phyloP scores from a whole-genome alignment of 2,113 vertebrate genomes.

The Cricetomys ansorgei region DNA sequence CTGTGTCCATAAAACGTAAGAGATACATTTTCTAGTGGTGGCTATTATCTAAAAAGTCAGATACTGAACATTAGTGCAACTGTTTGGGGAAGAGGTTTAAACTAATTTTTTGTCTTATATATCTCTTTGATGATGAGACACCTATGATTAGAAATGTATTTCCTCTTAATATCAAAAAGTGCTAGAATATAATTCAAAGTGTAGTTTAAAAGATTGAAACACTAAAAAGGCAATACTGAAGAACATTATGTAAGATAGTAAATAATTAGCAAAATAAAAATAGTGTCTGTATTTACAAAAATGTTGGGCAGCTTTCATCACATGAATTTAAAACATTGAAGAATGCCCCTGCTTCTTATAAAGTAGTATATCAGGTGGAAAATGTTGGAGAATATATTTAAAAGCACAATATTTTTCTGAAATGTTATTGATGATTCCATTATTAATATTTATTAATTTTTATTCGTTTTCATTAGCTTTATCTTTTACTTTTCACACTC shows the following conservation, averaged over 20 bases:
- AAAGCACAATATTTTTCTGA: background rate
- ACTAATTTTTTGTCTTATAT: background rate
- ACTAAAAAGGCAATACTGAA: background rate
- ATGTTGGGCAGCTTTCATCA: background rate
- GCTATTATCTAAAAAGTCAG: background rate
- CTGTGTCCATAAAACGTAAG: conserved; percentile 20
- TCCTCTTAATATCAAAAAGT: background rate
- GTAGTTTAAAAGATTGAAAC: background rate
- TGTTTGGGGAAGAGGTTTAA: background rate
- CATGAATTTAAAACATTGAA: background rate
- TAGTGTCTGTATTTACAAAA: background rate
- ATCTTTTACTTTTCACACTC: background rate
- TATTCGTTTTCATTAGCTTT: background rate
- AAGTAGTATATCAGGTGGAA: background rate
- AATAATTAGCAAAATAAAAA: background rate
- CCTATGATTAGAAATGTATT: background rate
- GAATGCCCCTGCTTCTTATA: background rate
- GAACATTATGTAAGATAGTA: background rate
- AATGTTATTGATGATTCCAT: background rate
- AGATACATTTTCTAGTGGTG: background rate
- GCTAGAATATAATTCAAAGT: background rate
- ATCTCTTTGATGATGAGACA: background rate
- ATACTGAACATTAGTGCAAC: background rate
- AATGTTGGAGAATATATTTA: background rate
- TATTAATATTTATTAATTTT: background rate